Evolutionary conservation across 1,140 invertebrate species (phyloP).

Genomic region (Semibalanus balanoides): DNA sequence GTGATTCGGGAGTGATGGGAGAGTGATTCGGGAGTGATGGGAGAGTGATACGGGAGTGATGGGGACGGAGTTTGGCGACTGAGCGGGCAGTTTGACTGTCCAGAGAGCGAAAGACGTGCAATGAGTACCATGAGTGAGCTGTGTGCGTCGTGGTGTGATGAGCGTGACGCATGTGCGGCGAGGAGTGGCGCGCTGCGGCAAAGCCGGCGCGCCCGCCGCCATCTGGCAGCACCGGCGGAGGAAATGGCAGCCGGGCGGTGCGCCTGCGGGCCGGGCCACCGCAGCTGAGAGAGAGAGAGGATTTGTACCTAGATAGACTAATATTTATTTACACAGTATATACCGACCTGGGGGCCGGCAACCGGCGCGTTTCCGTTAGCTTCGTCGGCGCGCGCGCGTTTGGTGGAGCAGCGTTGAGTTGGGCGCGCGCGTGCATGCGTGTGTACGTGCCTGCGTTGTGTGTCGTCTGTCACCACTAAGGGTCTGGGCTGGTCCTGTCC

Average conservation of each 20-base stretch:
- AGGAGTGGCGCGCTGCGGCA: too few species aligned
- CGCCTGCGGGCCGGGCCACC: too few species aligned
- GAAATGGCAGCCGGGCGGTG: not conserved
- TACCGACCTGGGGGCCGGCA: too few species aligned
- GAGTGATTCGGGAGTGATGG: not conserved
- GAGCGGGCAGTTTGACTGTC: not conserved
- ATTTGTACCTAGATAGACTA: constrained; percentile 2
- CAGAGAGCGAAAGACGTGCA: too few species aligned
- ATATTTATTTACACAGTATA: constrained; percentile 1
- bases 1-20: constrained; percentile 3
- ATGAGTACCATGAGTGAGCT: constrained; percentile 4
- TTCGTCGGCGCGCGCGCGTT: not conserved
- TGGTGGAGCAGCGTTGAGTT: too few species aligned
- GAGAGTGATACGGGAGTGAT: not conserved
- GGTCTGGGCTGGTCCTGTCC: not conserved
- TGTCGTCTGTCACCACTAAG: too few species aligned
- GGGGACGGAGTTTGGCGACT: too few species aligned
- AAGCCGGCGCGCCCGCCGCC: not conserved
- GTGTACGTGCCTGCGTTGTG: not conserved
- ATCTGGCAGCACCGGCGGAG: not conserved
- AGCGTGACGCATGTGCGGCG: too few species aligned
- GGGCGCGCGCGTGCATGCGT: too few species aligned
- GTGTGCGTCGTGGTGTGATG: constrained; percentile 12
- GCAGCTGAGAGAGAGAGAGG: not conserved
- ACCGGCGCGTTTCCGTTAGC: not conserved